Evolutionary conservation across 2,113 vertebrate genomes (phyloP).

Genomic region (Prinia subflava): DNA sequence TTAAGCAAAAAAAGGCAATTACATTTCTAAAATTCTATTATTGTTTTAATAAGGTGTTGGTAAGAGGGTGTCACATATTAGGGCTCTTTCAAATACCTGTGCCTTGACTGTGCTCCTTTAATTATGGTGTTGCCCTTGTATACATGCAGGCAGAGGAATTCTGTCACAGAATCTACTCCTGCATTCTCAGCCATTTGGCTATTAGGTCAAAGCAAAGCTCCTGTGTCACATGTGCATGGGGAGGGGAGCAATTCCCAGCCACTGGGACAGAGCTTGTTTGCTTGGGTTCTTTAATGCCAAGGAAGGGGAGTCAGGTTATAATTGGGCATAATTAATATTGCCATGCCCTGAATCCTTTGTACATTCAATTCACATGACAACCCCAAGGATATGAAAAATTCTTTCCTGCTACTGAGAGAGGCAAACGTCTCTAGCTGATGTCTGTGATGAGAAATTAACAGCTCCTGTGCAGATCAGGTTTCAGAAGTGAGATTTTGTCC

Average conservation of each 20-base stretch:
- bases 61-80: background rate
- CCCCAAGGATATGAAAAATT: slow-evolving; percentile 45
- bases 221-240: background rate
- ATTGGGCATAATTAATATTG: slow-evolving; percentile 37
- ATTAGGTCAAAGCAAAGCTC: slow-evolving; percentile 8
- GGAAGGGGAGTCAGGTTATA: slow-evolving; percentile 57
- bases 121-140: background rate
- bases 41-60: slow-evolving; percentile 29
- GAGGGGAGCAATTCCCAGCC: background rate
- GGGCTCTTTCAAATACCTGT: slow-evolving; percentile 6
- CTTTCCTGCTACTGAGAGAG: slow-evolving; percentile 17
- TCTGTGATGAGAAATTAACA: background rate
- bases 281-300: slow-evolving; percentile 10
- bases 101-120: slow-evolving; percentile 2
- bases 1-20: background rate
- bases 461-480: background rate
- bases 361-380: slow-evolving; percentile 5
- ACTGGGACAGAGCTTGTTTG: background rate
- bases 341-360: background rate
- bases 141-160: background rate
- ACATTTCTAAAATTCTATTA: slow-evolving; percentile 27
- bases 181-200: background rate
- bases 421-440: slow-evolving; percentile 13
- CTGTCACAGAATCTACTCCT: background rate
- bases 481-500: background rate